Evolutionary conservation across 2,888 invertebrate genomes (phyloP).

Genomic region (Nipponacmea schrenckii): DNA sequence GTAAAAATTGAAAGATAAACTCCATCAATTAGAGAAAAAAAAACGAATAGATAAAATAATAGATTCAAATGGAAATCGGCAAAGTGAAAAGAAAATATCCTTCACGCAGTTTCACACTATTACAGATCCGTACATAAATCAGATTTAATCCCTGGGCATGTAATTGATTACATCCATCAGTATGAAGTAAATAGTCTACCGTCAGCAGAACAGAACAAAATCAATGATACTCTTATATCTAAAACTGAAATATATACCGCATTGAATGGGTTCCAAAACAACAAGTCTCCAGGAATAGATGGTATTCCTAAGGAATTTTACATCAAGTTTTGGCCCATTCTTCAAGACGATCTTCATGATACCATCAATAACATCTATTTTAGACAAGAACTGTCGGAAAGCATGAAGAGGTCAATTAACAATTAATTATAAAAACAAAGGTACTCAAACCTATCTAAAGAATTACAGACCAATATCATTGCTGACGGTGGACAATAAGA

Average conservation of each 20-base stretch:
- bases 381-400: neutral
- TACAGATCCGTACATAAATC: too few species aligned
- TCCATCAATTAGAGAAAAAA: too few species aligned
- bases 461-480: neutral
- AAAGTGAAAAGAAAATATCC: too few species aligned
- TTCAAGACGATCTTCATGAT: neutral
- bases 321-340: neutral
- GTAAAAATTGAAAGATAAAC: too few species aligned
- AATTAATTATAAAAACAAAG: neutral
- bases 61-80: too few species aligned
- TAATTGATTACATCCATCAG: too few species aligned
- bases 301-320: neutral
- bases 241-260: neutral
- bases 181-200: too few species aligned
- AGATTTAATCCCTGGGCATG: too few species aligned
- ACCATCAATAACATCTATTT: neutral
- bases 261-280: neutral
- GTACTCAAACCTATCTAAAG: neutral
- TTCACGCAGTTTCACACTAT: too few species aligned
- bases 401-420: neutral
- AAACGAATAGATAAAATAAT: too few species aligned
- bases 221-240: neutral
- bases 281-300: too few species aligned
- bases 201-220: too few species aligned
- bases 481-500: neutral